phyloP scores from a whole-genome alignment of 2,888 invertebrate genomes.

The Eudemis profundana region DNA sequence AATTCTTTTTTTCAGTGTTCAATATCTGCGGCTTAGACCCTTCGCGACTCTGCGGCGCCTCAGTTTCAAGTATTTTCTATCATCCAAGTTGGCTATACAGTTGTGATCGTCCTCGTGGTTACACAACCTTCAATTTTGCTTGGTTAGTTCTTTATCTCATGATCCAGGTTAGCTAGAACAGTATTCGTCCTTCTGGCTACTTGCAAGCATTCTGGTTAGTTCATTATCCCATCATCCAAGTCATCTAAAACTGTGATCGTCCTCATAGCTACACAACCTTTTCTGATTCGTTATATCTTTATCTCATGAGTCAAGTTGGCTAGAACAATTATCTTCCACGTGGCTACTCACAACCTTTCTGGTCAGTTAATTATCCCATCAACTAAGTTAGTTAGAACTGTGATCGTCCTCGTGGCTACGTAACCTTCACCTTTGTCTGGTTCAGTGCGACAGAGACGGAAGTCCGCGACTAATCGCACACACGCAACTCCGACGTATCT shows the following conservation, averaged over 20 bases:
- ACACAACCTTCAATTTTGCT: no score
- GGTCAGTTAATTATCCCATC: neutral
- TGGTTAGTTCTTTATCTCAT: no score
- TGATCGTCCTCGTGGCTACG: neutral
- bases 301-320: neutral
- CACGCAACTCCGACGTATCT: conserved; percentile 9
- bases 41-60: neutral
- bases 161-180: no score
- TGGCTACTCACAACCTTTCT: neutral
- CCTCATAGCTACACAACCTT: no score
- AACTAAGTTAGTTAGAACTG: neutral
- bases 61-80: neutral
- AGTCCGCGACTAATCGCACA: conserved; percentile 22
- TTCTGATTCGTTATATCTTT: no score
- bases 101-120: no score
- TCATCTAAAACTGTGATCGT: no score
- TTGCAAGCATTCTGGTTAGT: no score
- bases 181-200: no score
- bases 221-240: no score
- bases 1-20: neutral
- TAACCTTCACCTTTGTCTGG: conserved; percentile 16
- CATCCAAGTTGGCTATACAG: no score
- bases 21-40: neutral
- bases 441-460: conserved; percentile 13
- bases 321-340: neutral